Percentiles rank a stretch among this genome's conserved stretches.
phyloP scores from a whole-genome alignment of 2,888 invertebrate genomes.

The Cheilosia variabilis region DNA sequence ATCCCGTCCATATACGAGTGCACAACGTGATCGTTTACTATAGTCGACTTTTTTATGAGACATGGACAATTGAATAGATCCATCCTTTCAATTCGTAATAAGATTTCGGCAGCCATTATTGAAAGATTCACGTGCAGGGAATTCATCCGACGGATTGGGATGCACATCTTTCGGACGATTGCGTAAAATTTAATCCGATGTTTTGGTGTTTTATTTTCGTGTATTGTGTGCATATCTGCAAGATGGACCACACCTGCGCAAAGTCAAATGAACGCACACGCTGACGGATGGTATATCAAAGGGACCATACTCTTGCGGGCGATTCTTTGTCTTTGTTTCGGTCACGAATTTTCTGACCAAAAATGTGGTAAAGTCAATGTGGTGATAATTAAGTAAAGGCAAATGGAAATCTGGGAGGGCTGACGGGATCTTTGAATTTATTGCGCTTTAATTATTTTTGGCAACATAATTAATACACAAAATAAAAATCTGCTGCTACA shows the following conservation, averaged over 20 bases:
- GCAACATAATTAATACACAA: too few relatives aligned
- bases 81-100: slow-evolving; percentile 61
- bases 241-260: slow-evolving; percentile 75
- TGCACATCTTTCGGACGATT: slow-evolving; percentile 70
- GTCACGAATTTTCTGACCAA: slow-evolving; percentile 64
- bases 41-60: slow-evolving; percentile 20
- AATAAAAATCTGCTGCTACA: too few relatives aligned
- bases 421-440: not conserved
- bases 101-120: slow-evolving; percentile 69
- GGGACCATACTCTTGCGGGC: slow-evolving; percentile 4
- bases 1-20: slow-evolving; percentile 51
- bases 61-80: slow-evolving; percentile 74
- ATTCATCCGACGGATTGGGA: slow-evolving; percentile 63
- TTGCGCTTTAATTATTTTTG: too few relatives aligned
- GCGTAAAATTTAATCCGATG: slow-evolving; percentile 76
- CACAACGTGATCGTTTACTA: slow-evolving; percentile 56
- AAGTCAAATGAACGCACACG: slow-evolving; percentile 73
- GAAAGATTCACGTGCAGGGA: slow-evolving; percentile 55
- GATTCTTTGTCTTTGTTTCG: slow-evolving; percentile 43
- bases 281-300: slow-evolving; percentile 35
- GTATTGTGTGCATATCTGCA: slow-evolving; percentile 15
- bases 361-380: slow-evolving; percentile 20
- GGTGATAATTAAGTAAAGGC: not conserved
- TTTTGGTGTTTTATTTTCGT: slow-evolving; percentile 54
- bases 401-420: not conserved